These are phyloP conservation scores for Homarus gammarus DNA, from an alignment of 2,888 invertebrate species.

Conservation along the genomic window DNA sequence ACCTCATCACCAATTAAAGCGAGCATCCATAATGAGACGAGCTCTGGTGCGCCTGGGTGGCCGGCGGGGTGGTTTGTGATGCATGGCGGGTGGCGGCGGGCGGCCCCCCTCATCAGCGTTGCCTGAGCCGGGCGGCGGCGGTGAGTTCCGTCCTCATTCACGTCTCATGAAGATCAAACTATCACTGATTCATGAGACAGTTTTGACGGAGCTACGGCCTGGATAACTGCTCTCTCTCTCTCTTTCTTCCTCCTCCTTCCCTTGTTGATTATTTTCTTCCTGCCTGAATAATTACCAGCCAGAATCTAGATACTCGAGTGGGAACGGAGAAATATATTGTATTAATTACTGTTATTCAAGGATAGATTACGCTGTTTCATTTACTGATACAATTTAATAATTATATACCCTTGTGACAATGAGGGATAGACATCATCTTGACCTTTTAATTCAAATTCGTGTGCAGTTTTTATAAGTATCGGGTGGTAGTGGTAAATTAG, in stretches of 20 bases:
- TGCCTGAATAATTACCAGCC: too few species aligned
- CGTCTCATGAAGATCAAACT: slow-evolving; percentile 4
- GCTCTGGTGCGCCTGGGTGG: slow-evolving; percentile 17
- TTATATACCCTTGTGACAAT: too few species aligned
- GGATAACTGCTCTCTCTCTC: background rate
- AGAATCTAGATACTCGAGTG: too few species aligned
- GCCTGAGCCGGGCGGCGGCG: slow-evolving; percentile 29
- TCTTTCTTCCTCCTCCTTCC: background rate
- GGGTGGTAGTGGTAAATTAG: background rate
- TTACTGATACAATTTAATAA: too few species aligned
- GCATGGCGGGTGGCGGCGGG: slow-evolving; percentile 20
- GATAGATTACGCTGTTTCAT: too few species aligned
- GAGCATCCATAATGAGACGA: slow-evolving; percentile 45
- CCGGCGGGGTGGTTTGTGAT: slow-evolving; percentile 13
- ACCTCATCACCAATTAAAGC: slow-evolving; percentile 23
- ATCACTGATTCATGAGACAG: slow-evolving; percentile 34
- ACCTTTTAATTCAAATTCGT: background rate
- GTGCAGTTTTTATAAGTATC: background rate
- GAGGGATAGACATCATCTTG: background rate
- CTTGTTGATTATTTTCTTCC: background rate
- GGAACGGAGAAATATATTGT: too few species aligned
- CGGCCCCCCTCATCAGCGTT: slow-evolving; percentile 49
- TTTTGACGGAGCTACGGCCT: slow-evolving; percentile 18
- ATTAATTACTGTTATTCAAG: too few species aligned
- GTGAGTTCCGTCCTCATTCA: slow-evolving; percentile 24